Evolutionary conservation across 2,888 invertebrate genomes (phyloP), one percentile per base, ranked within the genome.

Genomic region (Synergus itoensis): DNA sequence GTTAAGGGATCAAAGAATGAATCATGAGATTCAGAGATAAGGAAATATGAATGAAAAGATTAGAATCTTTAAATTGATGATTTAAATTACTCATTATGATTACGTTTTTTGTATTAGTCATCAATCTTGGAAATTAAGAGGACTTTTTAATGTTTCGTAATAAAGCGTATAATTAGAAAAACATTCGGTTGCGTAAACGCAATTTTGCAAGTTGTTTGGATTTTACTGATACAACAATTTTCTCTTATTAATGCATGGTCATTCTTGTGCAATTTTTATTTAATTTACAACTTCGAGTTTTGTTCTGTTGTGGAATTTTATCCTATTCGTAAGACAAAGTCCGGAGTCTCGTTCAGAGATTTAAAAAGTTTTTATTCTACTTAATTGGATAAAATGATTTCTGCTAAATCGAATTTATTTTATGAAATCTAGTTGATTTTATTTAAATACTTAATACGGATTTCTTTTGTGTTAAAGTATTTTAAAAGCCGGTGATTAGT

Each of bases 241-340:
- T 73, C 60, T 73, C 16, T 53, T 53, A 48, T 53, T 53, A 41
- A 21, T 73, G 53, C n/a, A 53, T 73, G 43, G 11, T 65, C 43
- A 65, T n/a, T 69, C 5, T 69, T 69, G 48, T 69, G 48, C 16
- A 69, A 69, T 69, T 69, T 41, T 48, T 65, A 69, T 69, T 67
- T 53, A n/a, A n/a, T 53, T 21, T 21, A 60, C 1, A 60, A 21
- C 21, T 18, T 21, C 18, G 60, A 60, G 11, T 57, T 57, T 57
- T 57, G 57, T 57, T 18, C 11, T 18, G 18, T 48, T 48, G 16
- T 11, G 48, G 16, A 48, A 48, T 48, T 48, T 48, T 4, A 48
- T 48, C 16, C 7, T 48, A 48, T n/a, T 48, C 48, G 48, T 48
- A 48, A 48, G n/a, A 16, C 48, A 48, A 1, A 16, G 16, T 48